Evolutionary conservation across 2,888 invertebrate genomes (phyloP).

Genomic region (Acanthoscelides obtectus): DNA sequence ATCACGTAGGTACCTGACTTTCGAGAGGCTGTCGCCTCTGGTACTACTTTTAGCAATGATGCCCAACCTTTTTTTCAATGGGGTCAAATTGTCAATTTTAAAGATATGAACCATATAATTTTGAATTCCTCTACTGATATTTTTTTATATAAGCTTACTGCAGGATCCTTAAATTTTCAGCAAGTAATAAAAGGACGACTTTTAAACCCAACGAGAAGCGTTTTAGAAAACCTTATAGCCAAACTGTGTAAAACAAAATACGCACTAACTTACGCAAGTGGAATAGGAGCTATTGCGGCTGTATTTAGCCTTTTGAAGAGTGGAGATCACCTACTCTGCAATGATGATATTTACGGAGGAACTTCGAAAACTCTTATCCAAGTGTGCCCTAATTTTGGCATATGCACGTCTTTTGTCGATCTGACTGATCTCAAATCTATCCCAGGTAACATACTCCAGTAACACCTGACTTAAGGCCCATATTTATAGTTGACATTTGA

Average conservation of each 20-base stretch:
- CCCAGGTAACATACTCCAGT: too few species aligned
- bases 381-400: slow-evolving; percentile 56
- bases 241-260: slow-evolving; percentile 83
- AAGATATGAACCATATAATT: too few species aligned
- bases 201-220: slow-evolving; percentile 88
- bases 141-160: too few species aligned
- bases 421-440: not conserved
- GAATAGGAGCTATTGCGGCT: slow-evolving; percentile 78
- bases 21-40: too few species aligned
- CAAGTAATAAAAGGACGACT: slow-evolving; percentile 88
- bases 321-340: slow-evolving; percentile 86
- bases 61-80: too few species aligned
- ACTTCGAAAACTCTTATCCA: slow-evolving; percentile 66
- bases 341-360: slow-evolving; percentile 93
- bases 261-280: slow-evolving; percentile 80
- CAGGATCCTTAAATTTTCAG: slow-evolving; percentile 43
- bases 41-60: too few species aligned
- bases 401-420: slow-evolving; percentile 53
- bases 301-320: slow-evolving; percentile 66
- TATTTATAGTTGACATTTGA: too few species aligned
- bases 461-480: too few species aligned
- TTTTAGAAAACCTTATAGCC: slow-evolving; percentile 84
- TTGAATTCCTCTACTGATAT: too few species aligned
- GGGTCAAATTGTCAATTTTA: too few species aligned
- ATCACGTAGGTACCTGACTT: too few species aligned